Evolutionary conservation across 2,888 invertebrate species (phyloP).

Genomic region (Synergus japonicus): DNA sequence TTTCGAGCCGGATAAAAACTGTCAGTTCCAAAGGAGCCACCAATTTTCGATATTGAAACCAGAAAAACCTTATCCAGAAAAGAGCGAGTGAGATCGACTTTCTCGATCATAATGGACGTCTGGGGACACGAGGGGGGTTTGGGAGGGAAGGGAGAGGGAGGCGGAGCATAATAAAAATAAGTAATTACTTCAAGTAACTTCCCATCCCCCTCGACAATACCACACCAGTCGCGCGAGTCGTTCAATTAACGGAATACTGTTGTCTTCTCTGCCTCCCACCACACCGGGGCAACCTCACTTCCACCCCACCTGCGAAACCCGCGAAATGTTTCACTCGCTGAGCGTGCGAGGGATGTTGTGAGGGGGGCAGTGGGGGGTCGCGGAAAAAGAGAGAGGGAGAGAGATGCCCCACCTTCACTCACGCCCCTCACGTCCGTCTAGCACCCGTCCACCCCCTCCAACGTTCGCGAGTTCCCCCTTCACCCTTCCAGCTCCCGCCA

Average conservation of each 20-base stretch:
- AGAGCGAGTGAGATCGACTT: slow-evolving; percentile 22
- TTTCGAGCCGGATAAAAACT: too few species aligned
- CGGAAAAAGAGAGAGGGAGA: slow-evolving; percentile 50
- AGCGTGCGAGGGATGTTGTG: slow-evolving; percentile 41
- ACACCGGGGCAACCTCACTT: slow-evolving; percentile 52
- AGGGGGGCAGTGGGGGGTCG: slow-evolving; percentile 32
- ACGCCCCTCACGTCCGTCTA: slow-evolving; percentile 67
- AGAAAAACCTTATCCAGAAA: not conserved
- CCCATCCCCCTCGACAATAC: slow-evolving; percentile 58
- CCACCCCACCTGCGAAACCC: slow-evolving; percentile 68
- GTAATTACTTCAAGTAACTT: slow-evolving; percentile 76
- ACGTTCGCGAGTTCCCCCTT: slow-evolving; percentile 31
- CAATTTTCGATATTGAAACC: slow-evolving; percentile 26
- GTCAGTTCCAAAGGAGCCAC: not conserved
- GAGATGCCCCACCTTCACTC: slow-evolving; percentile 64
- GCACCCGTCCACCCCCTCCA: slow-evolving; percentile 51
- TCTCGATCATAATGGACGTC: slow-evolving; percentile 38
- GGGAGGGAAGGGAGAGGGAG: slow-evolving; percentile 57
- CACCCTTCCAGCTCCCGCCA: slow-evolving; percentile 50
- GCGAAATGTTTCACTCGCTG: slow-evolving; percentile 73
- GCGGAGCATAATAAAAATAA: slow-evolving; percentile 76
- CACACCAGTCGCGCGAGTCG: slow-evolving; percentile 66
- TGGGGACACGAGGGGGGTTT: not conserved
- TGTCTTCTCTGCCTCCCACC: slow-evolving; percentile 66
- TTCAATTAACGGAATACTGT: slow-evolving; percentile 75